Conservation (phyloP, 2,797 vertebrate species). For the Acridotheres tristis region DNA sequence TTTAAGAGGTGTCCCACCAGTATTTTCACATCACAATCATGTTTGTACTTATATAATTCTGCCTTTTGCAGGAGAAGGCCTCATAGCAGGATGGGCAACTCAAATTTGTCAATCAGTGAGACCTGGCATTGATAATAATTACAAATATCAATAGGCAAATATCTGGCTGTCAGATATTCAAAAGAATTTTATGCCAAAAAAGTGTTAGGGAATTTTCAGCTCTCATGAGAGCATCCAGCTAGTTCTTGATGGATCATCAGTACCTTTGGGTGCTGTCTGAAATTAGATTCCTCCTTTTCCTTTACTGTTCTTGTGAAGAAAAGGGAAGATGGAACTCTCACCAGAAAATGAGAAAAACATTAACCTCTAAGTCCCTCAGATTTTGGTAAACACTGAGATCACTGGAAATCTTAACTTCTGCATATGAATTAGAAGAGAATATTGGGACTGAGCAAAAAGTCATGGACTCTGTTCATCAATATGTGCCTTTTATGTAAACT, state of each 20-base stretch:
- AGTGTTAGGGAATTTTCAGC: background rate
- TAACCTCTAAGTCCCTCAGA: background rate
- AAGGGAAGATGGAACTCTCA: background rate
- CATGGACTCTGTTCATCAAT: constrained; percentile 25
- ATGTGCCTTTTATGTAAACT: constrained; percentile 32
- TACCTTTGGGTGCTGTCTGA: background rate
- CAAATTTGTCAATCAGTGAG: background rate
- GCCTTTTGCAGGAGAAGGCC: background rate
- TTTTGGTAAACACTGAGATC: constrained; percentile 35
- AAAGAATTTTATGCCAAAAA: background rate
- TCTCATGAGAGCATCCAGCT: background rate
- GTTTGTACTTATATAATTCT: background rate
- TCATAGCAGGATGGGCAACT: background rate
- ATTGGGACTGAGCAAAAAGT: constrained; percentile 9
- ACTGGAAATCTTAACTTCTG: background rate
- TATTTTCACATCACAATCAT: background rate
- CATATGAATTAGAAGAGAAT: background rate
- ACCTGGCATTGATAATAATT: background rate
- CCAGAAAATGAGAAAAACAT: background rate
- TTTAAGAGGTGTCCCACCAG: background rate
- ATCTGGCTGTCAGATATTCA: background rate
- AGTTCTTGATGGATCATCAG: background rate
- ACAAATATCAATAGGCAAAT: background rate
- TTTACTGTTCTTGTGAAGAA: background rate
- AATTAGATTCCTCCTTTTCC: background rate